Conservation (phyloP, 2,113 vertebrate genomes). For the Elachura formosa region DNA sequence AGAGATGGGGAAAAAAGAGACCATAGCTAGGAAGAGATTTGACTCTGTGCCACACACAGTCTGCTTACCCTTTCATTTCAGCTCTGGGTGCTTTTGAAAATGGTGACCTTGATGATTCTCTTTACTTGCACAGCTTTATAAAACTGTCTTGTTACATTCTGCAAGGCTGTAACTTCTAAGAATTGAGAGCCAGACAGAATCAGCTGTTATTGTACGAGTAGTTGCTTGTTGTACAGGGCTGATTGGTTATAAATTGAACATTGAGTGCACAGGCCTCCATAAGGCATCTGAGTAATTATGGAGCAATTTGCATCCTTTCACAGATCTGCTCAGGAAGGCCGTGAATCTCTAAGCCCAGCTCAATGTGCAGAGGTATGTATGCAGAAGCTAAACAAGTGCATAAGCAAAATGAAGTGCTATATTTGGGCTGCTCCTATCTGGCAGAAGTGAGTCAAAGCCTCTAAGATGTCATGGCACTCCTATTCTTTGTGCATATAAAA, state of each 20-base stretch:
- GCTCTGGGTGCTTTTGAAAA: constrained; percentile 1
- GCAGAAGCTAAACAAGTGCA: background rate
- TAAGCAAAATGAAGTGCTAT: background rate
- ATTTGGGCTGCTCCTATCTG: background rate
- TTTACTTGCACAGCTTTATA: background rate
- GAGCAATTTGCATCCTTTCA: constrained; percentile 47
- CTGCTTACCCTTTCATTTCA: constrained; percentile 24
- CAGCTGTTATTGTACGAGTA: constrained; percentile 23
- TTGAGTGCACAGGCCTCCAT: constrained; percentile 5
- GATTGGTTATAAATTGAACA: constrained; percentile 45
- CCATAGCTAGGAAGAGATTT: background rate
- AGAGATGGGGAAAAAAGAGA: background rate
- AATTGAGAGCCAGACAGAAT: background rate
- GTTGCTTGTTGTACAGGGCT: constrained; percentile 9
- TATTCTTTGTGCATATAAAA: background rate
- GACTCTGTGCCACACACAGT: background rate
- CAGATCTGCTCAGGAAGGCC: background rate
- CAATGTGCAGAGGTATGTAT: background rate
- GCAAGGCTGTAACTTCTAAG: background rate
- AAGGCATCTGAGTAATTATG: constrained; percentile 20
- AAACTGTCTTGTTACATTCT: constrained; percentile 20
- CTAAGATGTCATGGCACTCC: background rate
- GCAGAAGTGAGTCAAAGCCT: background rate
- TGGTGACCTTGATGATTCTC: constrained; percentile 26
- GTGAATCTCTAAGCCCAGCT: background rate